These are phyloP conservation scores for Dolichoris vasculosae DNA, from an alignment of 1,140 invertebrate species.

Conservation along the genomic window DNA sequence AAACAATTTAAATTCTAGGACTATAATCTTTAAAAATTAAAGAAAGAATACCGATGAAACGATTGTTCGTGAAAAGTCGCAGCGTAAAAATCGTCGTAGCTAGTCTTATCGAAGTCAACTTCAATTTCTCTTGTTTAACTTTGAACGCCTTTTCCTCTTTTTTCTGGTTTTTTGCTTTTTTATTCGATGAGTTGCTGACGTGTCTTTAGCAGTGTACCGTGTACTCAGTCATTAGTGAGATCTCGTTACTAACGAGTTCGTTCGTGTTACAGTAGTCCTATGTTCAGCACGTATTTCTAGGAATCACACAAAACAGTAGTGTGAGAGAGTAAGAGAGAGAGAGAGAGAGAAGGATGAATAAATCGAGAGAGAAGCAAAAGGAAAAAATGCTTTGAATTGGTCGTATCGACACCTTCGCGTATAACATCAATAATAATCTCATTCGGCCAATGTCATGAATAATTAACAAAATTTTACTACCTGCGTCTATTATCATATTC, in stretches of 20 bases:
- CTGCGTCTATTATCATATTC: no score
- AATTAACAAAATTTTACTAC: no score
- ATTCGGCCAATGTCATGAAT: no score
- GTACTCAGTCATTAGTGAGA: conserved; percentile 58
- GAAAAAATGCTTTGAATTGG: background rate
- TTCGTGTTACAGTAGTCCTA: no score
- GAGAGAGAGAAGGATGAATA: background rate
- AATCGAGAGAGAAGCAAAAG: background rate
- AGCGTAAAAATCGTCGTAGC: background rate
- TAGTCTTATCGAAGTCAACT: background rate
- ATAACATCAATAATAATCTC: background rate
- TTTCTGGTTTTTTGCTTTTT: background rate
- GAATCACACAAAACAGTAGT: background rate
- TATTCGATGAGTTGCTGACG: conserved; percentile 7
- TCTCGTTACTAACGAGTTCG: conserved; percentile 54
- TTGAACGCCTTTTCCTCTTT: background rate
- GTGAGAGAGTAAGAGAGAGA: background rate
- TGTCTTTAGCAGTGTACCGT: conserved; percentile 28
- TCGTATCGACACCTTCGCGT: background rate
- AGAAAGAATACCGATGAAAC: background rate
- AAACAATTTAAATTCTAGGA: background rate
- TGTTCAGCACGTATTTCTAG: background rate
- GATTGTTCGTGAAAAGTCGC: no score
- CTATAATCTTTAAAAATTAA: background rate
- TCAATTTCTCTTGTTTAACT: conserved; percentile 4